Evolutionary conservation across 2,888 invertebrate genomes (phyloP), one percentile per base, ranked within the genome.

Genomic region (Mythimna pallens): DNA sequence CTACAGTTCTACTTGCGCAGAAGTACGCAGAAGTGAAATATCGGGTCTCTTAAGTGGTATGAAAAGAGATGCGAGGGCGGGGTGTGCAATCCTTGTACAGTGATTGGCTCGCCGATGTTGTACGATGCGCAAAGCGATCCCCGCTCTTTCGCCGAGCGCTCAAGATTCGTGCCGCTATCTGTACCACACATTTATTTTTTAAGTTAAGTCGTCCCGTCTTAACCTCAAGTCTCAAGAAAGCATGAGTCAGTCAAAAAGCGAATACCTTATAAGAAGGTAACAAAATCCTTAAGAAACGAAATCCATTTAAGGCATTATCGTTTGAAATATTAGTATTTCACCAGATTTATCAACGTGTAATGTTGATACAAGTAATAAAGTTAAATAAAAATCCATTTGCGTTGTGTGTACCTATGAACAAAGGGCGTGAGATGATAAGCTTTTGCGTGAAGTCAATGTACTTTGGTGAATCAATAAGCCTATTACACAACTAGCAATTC

Each of bases 321-420:
- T 64, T 25, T 12, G 64, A 50, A 64, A 57, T 59, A 64, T 52
- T 64, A 22, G 40, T 57, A 61, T 81, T 58, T 62, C 30, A 66
- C 43, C 3, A 25, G 20, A 22, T 30, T 65, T 81, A 69, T 54
- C 30, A 58, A 34, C 57, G 30, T 50, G 30, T 36, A 25, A 47
- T 59, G 65, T 77, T 65, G 65, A 58, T 43, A 61, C 52, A 75
- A 80, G 40, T 82, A 65, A 82, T 71, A 82, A 79, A 43, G 40
- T 58, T 36, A 70, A 77, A 70, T 59, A 67, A 66, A 79, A 82
- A 65, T n/a, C 52, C 3, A 50, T 82, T 79, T 66, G 10, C 8
- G 22, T 70, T 63, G 20, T 55, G 55, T 80, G 43, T 75, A 47
- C 55, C 17, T 50, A 67, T 62, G 47, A 62, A 62, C 67, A 73